A percentile compares a stretch with the other conserved stretches of the same genome.
Evolutionary conservation across 2,797 vertebrate genomes (phyloP).

Genomic region (Esox lucius): DNA sequence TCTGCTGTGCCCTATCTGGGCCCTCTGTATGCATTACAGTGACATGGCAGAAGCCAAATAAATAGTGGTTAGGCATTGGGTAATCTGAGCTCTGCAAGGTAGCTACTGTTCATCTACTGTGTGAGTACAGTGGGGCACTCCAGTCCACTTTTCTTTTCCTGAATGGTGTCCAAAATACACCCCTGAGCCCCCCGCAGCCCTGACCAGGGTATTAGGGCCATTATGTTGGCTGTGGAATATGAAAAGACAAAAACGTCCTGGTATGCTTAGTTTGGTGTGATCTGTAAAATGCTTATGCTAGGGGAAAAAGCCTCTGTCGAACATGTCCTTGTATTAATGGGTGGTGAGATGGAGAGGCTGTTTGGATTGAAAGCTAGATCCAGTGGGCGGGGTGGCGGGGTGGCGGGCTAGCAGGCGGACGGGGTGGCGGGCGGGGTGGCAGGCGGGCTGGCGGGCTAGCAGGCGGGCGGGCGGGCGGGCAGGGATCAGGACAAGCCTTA

Average conservation of each 20-base stretch:
- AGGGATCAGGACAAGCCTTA: conserved; percentile 44
- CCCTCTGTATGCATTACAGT: conserved; percentile 59
- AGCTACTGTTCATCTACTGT: conserved; percentile 71
- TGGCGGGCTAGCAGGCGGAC: background rate
- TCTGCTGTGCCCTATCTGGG: conserved; percentile 32
- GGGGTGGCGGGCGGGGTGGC: conserved; percentile 34
- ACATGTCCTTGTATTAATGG: conserved; percentile 59
- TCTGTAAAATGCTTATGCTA: conserved; percentile 32
- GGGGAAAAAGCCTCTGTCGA: conserved; percentile 48
- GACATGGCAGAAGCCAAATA: conserved; percentile 64
- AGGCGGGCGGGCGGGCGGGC: conserved; percentile 30
- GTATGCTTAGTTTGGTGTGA: conserved; percentile 58
- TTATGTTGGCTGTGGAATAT: conserved; percentile 62
- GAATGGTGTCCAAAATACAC: conserved; percentile 74
- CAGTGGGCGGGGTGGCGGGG: background rate
- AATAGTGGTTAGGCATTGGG: conserved; percentile 58
- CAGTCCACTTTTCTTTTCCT: conserved; percentile 74
- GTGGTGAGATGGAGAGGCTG: conserved; percentile 44
- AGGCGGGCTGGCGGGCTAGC: background rate
- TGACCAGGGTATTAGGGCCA: conserved; percentile 62
- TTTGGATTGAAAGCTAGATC: conserved; percentile 55
- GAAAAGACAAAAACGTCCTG: conserved; percentile 61
- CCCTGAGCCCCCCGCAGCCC: conserved; percentile 43
- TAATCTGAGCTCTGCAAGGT: conserved; percentile 67
- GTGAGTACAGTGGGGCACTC: conserved; percentile 55